These are phyloP conservation scores for Pangasianodon hypophthalmus DNA, from an alignment of 2,113 vertebrate genomes.

Conservation along the genomic window DNA sequence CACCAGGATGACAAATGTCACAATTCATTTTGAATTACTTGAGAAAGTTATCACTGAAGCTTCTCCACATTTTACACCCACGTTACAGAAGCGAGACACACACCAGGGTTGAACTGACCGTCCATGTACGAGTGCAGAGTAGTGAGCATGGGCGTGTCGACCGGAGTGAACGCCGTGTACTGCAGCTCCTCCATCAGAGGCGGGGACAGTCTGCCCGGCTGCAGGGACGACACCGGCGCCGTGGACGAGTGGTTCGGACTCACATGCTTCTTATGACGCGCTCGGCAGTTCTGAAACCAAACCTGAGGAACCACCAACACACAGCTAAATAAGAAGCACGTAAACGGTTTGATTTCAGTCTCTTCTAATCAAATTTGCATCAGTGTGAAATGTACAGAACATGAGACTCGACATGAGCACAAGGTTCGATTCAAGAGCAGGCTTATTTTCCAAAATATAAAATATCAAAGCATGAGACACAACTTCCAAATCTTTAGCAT, in stretches of 20 bases:
- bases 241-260: slow-evolving; percentile 81
- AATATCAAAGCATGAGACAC: neutral
- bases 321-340: neutral
- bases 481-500: neutral
- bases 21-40: neutral
- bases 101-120: slow-evolving; percentile 73
- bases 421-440: neutral
- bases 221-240: slow-evolving; percentile 76
- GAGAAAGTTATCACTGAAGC: too few relatives aligned
- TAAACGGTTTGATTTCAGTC: neutral
- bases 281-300: slow-evolving; percentile 98
- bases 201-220: slow-evolving; percentile 82
- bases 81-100: neutral
- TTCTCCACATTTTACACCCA: neutral
- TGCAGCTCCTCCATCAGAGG: slow-evolving; percentile 90
- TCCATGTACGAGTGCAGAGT: slow-evolving; percentile 94
- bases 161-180: slow-evolving; percentile 86
- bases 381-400: neutral
- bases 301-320: slow-evolving; percentile 73
- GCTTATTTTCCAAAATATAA: neutral
- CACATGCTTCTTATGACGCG: slow-evolving; percentile 96
- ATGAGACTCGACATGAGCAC: neutral
- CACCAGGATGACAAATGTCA: neutral
- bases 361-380: neutral
- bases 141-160: slow-evolving; percentile 85